phyloP scores from a whole-genome alignment of 1,140 invertebrate genomes.

The Polypedilum vanderplanki region DNA sequence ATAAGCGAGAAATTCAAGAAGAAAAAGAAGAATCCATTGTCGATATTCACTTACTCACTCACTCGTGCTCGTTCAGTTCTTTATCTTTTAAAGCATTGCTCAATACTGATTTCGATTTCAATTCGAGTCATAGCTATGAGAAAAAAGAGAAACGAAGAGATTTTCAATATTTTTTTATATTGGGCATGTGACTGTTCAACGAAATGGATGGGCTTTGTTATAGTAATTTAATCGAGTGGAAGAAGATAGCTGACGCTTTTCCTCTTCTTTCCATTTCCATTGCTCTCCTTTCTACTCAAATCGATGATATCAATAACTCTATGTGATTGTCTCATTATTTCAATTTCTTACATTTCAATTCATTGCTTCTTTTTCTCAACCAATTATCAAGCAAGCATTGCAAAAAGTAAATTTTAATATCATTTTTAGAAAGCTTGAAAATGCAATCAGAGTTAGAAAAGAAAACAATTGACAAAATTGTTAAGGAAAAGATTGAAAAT shows the following conservation, averaged over 20 bases:
- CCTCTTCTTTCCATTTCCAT: neutral
- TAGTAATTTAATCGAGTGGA: conserved; percentile 2
- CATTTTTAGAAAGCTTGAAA: neutral
- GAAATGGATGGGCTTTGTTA: neutral
- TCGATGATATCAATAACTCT: no score
- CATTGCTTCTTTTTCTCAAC: no score
- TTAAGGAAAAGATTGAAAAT: neutral
- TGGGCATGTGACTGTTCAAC: neutral
- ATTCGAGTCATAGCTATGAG: neutral
- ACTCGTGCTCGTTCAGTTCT: neutral
- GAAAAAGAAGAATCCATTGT: neutral
- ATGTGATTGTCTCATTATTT: no score
- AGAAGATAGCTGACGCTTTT: conserved; percentile 17
- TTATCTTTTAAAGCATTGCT: neutral
- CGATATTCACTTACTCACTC: neutral
- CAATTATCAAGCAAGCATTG: no score
- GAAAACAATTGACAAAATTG: neutral
- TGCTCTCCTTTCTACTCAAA: neutral
- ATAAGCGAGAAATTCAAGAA: neutral
- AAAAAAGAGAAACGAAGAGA: neutral
- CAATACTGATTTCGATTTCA: neutral
- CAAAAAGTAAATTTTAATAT: no score
- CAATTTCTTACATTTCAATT: no score
- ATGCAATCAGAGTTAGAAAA: neutral
- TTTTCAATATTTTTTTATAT: neutral